Conservation (phyloP, 2,797 vertebrate genomes). For the Xenentodon cancila region DNA sequence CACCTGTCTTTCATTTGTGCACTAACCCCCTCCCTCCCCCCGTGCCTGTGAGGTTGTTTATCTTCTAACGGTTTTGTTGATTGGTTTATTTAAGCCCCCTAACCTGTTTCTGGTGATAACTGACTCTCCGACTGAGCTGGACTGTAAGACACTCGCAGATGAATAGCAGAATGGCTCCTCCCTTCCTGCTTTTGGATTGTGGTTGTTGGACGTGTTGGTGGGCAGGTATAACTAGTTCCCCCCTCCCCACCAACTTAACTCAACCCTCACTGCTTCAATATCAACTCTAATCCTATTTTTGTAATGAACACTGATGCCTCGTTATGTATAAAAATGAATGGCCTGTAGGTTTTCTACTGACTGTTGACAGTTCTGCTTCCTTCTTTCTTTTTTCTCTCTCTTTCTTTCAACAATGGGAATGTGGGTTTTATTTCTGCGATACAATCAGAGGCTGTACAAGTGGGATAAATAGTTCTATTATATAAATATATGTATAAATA, state of each 20-base stretch:
- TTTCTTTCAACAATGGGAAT: slow-evolving; percentile 51
- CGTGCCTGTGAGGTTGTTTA: slow-evolving; percentile 26
- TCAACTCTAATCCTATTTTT: slow-evolving; percentile 84
- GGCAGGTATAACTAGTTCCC: slow-evolving; percentile 27
- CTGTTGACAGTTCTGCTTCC: slow-evolving; percentile 46
- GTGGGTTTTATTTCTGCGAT: slow-evolving; percentile 70
- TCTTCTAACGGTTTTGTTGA: slow-evolving; percentile 47
- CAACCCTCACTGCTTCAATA: slow-evolving; percentile 52
- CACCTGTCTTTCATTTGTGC: slow-evolving; percentile 44
- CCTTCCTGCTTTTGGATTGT: slow-evolving; percentile 33
- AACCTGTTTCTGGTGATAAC: slow-evolving; percentile 34
- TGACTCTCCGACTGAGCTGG: slow-evolving; percentile 54
- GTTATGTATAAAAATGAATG: slow-evolving; percentile 69
- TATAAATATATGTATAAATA: slow-evolving; percentile 81
- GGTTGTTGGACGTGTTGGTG: slow-evolving; percentile 19
- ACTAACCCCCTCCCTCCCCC: slow-evolving; percentile 32
- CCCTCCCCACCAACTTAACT: slow-evolving; percentile 27
- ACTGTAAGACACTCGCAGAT: slow-evolving; percentile 56
- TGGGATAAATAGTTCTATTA: slow-evolving; percentile 67
- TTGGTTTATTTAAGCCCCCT: slow-evolving; percentile 47
- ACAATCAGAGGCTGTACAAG: slow-evolving; percentile 78
- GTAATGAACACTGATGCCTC: slow-evolving; percentile 77
- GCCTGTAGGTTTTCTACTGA: slow-evolving; percentile 75
- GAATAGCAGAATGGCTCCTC: slow-evolving; percentile 21
- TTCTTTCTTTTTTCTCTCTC: neutral